phyloP scores from a whole-genome alignment of 2,797 vertebrate genomes.

The Bradypodion ventrale region DNA sequence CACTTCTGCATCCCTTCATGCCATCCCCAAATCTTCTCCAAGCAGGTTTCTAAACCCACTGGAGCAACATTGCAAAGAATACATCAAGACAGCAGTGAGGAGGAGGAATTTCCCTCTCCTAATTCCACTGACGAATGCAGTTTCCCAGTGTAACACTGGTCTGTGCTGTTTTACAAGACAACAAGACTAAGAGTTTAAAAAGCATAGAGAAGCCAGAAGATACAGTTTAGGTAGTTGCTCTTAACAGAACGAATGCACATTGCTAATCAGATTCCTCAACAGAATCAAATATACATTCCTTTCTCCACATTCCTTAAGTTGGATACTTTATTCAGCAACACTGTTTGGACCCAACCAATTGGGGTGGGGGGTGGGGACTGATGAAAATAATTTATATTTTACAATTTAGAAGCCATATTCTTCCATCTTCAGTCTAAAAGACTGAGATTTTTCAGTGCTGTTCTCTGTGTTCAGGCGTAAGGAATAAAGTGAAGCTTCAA shows the following conservation, averaged over 20 bases:
- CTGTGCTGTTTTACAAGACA: slow-evolving; percentile 74
- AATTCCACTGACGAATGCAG: neutral
- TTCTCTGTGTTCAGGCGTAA: slow-evolving; percentile 64
- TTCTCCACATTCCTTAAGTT: slow-evolving; percentile 84
- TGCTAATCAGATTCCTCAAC: slow-evolving; percentile 89
- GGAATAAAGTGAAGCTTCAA: slow-evolving; percentile 50
- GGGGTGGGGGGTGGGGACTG: too few relatives aligned
- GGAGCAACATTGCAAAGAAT: neutral
- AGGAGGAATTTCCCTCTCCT: neutral
- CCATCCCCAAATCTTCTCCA: neutral
- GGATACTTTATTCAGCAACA: slow-evolving; percentile 67
- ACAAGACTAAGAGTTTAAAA: slow-evolving; percentile 73
- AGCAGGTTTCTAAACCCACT: neutral
- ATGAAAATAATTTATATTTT: slow-evolving; percentile 51
- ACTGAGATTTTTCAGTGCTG: slow-evolving; percentile 5
- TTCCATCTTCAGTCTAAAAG: slow-evolving; percentile 57
- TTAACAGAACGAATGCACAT: slow-evolving; percentile 86
- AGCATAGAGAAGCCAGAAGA: slow-evolving; percentile 78
- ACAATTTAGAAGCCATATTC: slow-evolving; percentile 49
- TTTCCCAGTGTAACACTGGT: slow-evolving; percentile 65
- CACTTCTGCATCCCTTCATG: neutral
- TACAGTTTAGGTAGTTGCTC: slow-evolving; percentile 85
- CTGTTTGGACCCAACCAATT: slow-evolving; percentile 74
- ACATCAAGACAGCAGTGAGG: neutral
- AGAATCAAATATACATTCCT: slow-evolving; percentile 92